phyloP scores from a whole-genome alignment of 2,797 vertebrate genomes.

The Poecilia picta region DNA sequence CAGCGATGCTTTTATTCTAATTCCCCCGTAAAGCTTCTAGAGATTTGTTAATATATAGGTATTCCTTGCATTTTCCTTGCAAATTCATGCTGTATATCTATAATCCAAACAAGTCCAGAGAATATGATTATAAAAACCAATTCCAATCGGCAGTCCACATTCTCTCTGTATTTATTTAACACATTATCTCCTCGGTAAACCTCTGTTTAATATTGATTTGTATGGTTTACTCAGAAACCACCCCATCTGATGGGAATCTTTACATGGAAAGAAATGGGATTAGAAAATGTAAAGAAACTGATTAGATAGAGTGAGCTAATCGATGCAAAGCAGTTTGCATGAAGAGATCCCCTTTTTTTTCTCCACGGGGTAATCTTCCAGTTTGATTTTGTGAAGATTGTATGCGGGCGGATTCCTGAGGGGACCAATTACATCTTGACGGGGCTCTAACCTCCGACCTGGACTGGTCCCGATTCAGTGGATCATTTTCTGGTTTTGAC shows the following conservation, averaged over 20 bases:
- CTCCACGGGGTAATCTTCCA: conserved; percentile 63
- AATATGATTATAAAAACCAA: conserved; percentile 71
- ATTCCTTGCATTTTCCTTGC: conserved; percentile 31
- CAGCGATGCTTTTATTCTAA: conserved; percentile 27
- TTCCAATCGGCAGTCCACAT: conserved; percentile 68
- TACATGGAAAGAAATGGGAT: conserved; percentile 65
- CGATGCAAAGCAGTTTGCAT: conserved; percentile 60
- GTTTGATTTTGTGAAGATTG: conserved; percentile 62
- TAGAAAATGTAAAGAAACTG: conserved; percentile 54
- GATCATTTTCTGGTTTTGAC: conserved; percentile 52
- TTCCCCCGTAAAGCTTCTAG: conserved; percentile 34
- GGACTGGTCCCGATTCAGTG: conserved; percentile 60
- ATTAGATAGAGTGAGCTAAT: conserved; percentile 73
- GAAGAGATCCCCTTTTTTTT: conserved; percentile 47
- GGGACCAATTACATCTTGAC: conserved; percentile 73
- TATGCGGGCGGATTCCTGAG: conserved; percentile 52
- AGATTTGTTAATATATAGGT: conserved; percentile 56
- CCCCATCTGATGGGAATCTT: conserved; percentile 68
- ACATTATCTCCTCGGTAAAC: conserved; percentile 56
- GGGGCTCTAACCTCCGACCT: conserved; percentile 53
- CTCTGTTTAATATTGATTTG: conserved; percentile 63
- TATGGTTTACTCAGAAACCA: conserved; percentile 74
- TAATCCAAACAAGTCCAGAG: conserved; percentile 72
- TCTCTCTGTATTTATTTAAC: conserved; percentile 68
- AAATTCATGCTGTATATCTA: conserved; percentile 40